Conservation (phyloP, 2,797 vertebrate genomes). For the Parauchenoglanis ngamensis region DNA sequence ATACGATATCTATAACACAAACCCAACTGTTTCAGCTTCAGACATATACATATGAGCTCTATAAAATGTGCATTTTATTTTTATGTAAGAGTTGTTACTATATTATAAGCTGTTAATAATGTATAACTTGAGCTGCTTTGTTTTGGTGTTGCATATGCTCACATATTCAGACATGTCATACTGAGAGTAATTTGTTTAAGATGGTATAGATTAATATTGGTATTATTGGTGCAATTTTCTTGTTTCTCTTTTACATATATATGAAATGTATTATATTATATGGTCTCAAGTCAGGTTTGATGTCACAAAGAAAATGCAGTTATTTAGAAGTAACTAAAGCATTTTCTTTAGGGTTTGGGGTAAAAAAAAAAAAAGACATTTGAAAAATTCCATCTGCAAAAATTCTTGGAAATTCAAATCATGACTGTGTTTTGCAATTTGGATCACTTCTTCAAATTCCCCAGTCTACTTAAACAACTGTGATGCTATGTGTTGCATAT, state of each 20-base stretch:
- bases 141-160: constrained; percentile 52
- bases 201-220: constrained; percentile 19
- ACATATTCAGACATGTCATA: constrained; percentile 33
- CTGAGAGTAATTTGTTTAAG: constrained; percentile 55
- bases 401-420: constrained; percentile 14
- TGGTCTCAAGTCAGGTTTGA: neutral
- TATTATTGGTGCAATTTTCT: constrained; percentile 14
- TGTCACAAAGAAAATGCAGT: neutral
- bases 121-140: constrained; percentile 29
- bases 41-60: constrained; percentile 21
- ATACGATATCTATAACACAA: neutral
- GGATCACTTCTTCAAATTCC: constrained; percentile 26
- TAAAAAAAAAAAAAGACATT: neutral
- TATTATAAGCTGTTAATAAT: constrained; percentile 36
- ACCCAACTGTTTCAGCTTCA: neutral
- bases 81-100: constrained; percentile 76
- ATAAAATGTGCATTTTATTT: constrained; percentile 60
- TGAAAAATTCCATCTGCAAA: constrained; percentile 25
- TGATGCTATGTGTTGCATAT: constrained; percentile 29
- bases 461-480: constrained; percentile 2
- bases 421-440: constrained; percentile 7
- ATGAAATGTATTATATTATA: constrained; percentile 15
- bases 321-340: neutral
- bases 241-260: neutral
- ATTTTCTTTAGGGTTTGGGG: neutral